A percentile compares a stretch with the other conserved stretches of the same genome.
phyloP scores from a whole-genome alignment of 2,888 invertebrate genomes.

The Dicyrtoma fusca region DNA sequence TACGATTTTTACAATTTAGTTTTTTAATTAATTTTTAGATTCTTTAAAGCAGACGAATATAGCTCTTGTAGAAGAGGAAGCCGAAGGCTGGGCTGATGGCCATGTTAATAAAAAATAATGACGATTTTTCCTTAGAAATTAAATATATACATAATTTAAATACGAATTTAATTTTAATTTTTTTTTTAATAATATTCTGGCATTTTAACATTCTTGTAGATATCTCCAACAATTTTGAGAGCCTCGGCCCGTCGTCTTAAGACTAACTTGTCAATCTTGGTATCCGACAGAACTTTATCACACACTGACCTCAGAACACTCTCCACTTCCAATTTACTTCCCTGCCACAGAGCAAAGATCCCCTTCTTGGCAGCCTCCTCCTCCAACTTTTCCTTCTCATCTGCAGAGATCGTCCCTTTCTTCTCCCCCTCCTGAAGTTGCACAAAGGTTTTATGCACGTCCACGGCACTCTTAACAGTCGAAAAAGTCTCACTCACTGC shows the following conservation, averaged over 20 bases:
- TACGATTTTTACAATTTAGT: no score
- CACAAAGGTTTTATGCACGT: conserved; percentile 55
- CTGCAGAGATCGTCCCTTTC: conserved; percentile 48
- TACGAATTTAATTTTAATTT: no score
- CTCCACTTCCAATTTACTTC: conserved; percentile 56
- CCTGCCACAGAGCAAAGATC: conserved; percentile 55
- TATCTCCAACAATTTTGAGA: conserved; percentile 55
- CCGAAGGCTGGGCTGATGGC: no score
- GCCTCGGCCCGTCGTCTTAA: conserved; percentile 52
- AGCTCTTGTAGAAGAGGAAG: no score
- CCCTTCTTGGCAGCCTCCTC: conserved; percentile 55
- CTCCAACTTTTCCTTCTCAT: conserved; percentile 52
- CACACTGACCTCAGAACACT: conserved; percentile 54
- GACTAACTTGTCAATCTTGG: conserved; percentile 38
- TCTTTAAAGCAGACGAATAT: no score
- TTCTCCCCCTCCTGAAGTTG: conserved; percentile 56
- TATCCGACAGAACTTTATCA: conserved; percentile 51
- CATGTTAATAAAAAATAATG: no score
- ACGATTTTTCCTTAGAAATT: no score
- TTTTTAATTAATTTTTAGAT: no score
- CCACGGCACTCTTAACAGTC: conserved; percentile 55
- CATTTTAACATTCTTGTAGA: conserved; percentile 52
- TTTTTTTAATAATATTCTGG: no score
- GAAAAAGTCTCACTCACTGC: conserved; percentile 50
- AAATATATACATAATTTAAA: no score